These are phyloP conservation scores for Myopa tessellatipennis DNA, from an alignment of 2,888 invertebrate genomes.

Conservation along the genomic window DNA sequence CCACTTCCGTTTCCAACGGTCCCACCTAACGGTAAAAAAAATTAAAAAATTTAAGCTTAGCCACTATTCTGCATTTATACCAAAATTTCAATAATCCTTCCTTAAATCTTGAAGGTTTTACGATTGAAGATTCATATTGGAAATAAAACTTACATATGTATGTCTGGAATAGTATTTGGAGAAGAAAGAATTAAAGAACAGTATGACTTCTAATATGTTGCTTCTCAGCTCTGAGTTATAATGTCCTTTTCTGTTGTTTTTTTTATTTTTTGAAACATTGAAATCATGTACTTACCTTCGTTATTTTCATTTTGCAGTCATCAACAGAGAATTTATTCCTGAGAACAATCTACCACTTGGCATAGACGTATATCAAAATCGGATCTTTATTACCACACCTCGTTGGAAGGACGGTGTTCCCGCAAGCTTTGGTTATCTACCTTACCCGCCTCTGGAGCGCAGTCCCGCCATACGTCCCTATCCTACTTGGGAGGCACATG, in stretches of 20 bases:
- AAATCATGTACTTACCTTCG: background rate
- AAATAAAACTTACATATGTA: too few relatives aligned
- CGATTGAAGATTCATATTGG: too few relatives aligned
- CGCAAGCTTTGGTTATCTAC: slow-evolving; percentile 77
- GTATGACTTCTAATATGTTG: too few relatives aligned
- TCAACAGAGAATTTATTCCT: slow-evolving; percentile 73
- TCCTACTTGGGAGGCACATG: slow-evolving; percentile 75
- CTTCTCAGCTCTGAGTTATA: background rate
- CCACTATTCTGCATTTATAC: too few relatives aligned
- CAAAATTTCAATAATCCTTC: too few relatives aligned
- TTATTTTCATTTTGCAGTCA: slow-evolving; percentile 2
- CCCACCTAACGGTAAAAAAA: too few relatives aligned
- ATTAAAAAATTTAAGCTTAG: too few relatives aligned
- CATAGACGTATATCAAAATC: slow-evolving; percentile 76
- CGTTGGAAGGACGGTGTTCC: slow-evolving; percentile 82
- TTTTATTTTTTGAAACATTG: background rate
- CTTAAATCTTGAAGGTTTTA: too few relatives aligned
- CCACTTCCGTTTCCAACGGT: too few relatives aligned
- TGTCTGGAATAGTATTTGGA: too few relatives aligned
- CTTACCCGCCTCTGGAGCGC: slow-evolving; percentile 71
- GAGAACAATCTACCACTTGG: slow-evolving; percentile 82
- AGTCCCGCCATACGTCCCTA: slow-evolving; percentile 78
- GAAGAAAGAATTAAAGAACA: too few relatives aligned
- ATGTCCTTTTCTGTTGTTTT: background rate
- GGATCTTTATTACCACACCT: slow-evolving; percentile 81